Evolutionary conservation across 2,113 vertebrate genomes (phyloP).

Genomic region (Bos indicus): DNA sequence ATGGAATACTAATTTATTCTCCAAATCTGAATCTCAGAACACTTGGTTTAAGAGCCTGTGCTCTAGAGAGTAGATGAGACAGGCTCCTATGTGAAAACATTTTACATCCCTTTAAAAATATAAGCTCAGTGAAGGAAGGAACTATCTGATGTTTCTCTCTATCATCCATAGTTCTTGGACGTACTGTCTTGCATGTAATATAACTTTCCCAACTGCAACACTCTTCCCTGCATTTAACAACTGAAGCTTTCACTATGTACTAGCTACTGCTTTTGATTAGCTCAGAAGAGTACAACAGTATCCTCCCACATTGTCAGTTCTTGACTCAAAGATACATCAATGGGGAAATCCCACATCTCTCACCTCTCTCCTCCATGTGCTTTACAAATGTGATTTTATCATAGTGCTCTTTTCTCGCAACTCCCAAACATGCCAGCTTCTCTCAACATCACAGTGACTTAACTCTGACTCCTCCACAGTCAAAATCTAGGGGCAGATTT

Average conservation of each 20-base stretch:
- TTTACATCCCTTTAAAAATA: neutral
- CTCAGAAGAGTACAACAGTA: neutral
- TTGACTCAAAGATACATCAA: neutral
- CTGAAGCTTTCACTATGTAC: neutral
- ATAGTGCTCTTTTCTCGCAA: neutral
- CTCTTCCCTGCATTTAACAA: neutral
- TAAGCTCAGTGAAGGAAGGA: neutral
- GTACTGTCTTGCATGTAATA: neutral
- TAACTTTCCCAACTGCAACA: neutral
- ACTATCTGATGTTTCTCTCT: neutral
- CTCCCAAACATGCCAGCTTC: neutral
- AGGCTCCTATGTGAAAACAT: neutral
- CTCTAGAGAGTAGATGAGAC: neutral
- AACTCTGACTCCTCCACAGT: neutral
- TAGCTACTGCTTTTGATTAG: neutral
- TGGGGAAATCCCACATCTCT: neutral
- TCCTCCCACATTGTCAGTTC: neutral
- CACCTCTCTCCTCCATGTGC: neutral
- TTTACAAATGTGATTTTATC: slow-evolving; percentile 8
- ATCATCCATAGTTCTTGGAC: neutral
- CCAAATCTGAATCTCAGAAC: neutral
- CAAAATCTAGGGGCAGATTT: neutral
- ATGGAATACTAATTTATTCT: neutral
- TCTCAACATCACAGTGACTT: neutral
- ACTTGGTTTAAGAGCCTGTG: neutral